Percentiles rank a stretch among this genome's conserved stretches.
Evolutionary conservation across 2,113 vertebrate species (phyloP).

Genomic region (Phoxinus phoxinus): DNA sequence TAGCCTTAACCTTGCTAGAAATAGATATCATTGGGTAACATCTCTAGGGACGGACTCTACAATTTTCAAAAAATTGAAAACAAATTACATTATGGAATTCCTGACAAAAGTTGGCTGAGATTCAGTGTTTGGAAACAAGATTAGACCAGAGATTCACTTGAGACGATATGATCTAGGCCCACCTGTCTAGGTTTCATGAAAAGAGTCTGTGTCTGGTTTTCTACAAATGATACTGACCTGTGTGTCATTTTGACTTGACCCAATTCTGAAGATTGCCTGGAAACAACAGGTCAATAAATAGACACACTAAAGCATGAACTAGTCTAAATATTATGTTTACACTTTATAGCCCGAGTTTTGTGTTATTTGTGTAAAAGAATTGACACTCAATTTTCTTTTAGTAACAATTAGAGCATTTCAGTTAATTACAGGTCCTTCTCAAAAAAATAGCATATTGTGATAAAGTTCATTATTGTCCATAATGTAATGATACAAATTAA

Average conservation of each 20-base stretch:
- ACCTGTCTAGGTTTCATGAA: background rate
- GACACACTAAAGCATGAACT: slow-evolving; percentile 13
- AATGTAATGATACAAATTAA: too few relatives aligned
- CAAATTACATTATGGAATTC: slow-evolving; percentile 11
- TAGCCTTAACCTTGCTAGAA: slow-evolving; percentile 39
- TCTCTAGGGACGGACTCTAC: slow-evolving; percentile 4
- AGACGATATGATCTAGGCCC: background rate
- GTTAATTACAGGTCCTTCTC: too few relatives aligned
- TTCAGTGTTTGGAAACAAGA: background rate
- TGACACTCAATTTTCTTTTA: background rate
- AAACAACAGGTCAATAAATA: slow-evolving; percentile 22
- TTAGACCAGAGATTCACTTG: background rate
- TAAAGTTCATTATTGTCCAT: too few relatives aligned
- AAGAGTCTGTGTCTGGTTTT: background rate
- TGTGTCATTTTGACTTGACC: background rate
- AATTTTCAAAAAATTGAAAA: slow-evolving; percentile 7
- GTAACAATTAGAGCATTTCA: background rate
- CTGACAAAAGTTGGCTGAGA: background rate
- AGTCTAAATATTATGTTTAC: background rate
- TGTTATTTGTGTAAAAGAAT: too few relatives aligned
- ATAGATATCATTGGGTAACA: slow-evolving; percentile 36
- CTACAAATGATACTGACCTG: background rate
- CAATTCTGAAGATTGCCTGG: slow-evolving; percentile 10
- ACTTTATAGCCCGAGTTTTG: background rate
- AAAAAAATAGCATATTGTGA: too few relatives aligned